Evolutionary conservation across 2,797 vertebrate species (phyloP).

Genomic region (Gastrophryne carolinensis): DNA sequence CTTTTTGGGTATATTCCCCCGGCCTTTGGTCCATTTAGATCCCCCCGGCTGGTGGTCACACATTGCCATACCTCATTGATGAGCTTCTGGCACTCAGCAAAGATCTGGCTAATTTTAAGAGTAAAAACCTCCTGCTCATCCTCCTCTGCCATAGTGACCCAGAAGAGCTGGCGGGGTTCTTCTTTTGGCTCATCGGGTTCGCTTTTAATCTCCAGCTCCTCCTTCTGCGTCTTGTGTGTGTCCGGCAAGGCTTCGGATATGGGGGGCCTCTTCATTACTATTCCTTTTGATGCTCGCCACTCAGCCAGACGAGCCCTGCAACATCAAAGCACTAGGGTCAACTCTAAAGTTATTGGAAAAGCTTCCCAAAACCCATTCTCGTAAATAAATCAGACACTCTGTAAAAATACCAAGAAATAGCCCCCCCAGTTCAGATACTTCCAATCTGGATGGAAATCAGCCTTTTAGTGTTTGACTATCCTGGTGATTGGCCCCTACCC

Average conservation of each 20-base stretch:
- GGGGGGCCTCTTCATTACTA: slow-evolving; percentile 60
- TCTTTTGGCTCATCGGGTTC: slow-evolving; percentile 22
- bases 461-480: no score
- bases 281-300: slow-evolving; percentile 65
- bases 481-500: no score
- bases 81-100: slow-evolving; percentile 64
- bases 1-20: no score
- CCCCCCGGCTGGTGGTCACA: no score
- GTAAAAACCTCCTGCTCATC: slow-evolving; percentile 61
- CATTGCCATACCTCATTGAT: slow-evolving; percentile 64
- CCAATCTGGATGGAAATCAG: no score
- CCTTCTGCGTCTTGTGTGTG: not conserved
- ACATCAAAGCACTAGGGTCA: not conserved
- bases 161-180: slow-evolving; percentile 56
- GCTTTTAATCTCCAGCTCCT: not conserved
- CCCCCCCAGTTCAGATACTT: no score
- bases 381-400: no score
- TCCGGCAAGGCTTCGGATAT: not conserved
- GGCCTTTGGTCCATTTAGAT: no score
- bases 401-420: no score
- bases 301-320: slow-evolving; percentile 64
- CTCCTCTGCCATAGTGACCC: slow-evolving; percentile 64
- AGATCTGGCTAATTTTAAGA: slow-evolving; percentile 63
- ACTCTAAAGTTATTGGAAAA: no score
- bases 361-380: no score